Evolutionary conservation across 37 sponge, comb jelly and placozoan species (phyloP), one percentile per base, ranked within the genome.

Genomic region (Chondrosia reniformis): DNA sequence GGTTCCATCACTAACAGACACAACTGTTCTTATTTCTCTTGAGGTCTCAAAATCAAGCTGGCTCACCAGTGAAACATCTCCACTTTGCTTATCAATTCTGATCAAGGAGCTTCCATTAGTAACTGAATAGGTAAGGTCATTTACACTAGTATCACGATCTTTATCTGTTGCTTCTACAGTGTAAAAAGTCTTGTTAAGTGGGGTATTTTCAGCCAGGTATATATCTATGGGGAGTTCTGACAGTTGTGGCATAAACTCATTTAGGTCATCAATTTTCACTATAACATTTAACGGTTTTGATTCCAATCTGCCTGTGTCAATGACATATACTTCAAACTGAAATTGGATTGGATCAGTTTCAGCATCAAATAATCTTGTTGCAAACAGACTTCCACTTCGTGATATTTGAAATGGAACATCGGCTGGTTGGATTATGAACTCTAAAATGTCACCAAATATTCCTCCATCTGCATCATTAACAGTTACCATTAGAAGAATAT

Each of bases 211-310:
- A 1, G 44, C 44, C 3, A 69, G 43, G 40, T 41, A 22, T 10
- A 69, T 24, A 13, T 21, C 8, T 3, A 37, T 36, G 13, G 15
- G 25, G 28, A 62, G 64, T 9, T 78, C 43, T 41, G 88, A 63
- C 9, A 45, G 65, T 40, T 67, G 25, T 17, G 90, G 90, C 0
- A 62, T 45, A 46, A 85, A 67, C 25, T 89, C 90, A 66, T 89
- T 89, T 46, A 84, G 83, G 77, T 89, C 82, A 38, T 59, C 12
- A 7, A 89, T 59, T 27, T 45, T 57, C 15, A 89, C 67, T 19
- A 30, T 40, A 19, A 89, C 83, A 17, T 62, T 30, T 24, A 76
- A 58, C 17, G 79, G 83, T 24, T 64, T n/a, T 59, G 83, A 77
- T 0, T 52, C 67, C 43, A 79, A 17, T 30, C 83, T 83, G 44